Base-by-base conservation (phyloP, 2,888 invertebrate species). In the Eristalis pertinax region DNA sequence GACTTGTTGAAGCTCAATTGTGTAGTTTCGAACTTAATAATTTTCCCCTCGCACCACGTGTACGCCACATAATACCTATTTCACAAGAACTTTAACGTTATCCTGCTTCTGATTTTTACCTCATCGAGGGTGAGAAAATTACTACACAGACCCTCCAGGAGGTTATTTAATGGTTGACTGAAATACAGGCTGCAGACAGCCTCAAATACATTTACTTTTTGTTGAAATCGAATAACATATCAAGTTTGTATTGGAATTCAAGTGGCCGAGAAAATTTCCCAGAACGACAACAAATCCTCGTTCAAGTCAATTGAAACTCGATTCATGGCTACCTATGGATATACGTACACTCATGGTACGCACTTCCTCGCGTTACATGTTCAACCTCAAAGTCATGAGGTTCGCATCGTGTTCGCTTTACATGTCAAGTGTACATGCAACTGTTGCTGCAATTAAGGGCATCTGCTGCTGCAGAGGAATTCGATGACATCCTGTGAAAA, bases 271-370 rank as follows among this genome's bases (percentile, higher is more conserved):
- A 67, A 63, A 82, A 79, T 76, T 80, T 85, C 82, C 72, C 86
- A 82, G 67, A 75, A 70, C 65, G 67, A 74, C 63, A 79, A 82
- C 78, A 86, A 82, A 80, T 80, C 76, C 72, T 73, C 72, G 80
- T 75, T 84, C 72, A 58, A 62, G 35, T 76, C 80, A 80, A 85
- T 85, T 80, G 84, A 85, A 86, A 86, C 62, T 78, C 82, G 64
- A 82, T 86, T 82, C 78, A 41, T 15, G 43, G 69, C 63, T 50
- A 50, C 50, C 19, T 50, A n/a, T n/a, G 4, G 1, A 43, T 15
- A 4, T 50, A 8, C 19, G n/a, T 4, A 3, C 70, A 74, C 67
- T 75, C 26, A 74, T 77, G 82, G 82, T 86, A 79, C 82, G 82
- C 82, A 82, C 67, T 78, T 67, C 82, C 78, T 72, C 75, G 78